Percentiles rank a stretch among this genome's conserved stretches.
Evolutionary conservation across 2,113 vertebrate genomes (phyloP).

Genomic region (Bubalus kerabau): DNA sequence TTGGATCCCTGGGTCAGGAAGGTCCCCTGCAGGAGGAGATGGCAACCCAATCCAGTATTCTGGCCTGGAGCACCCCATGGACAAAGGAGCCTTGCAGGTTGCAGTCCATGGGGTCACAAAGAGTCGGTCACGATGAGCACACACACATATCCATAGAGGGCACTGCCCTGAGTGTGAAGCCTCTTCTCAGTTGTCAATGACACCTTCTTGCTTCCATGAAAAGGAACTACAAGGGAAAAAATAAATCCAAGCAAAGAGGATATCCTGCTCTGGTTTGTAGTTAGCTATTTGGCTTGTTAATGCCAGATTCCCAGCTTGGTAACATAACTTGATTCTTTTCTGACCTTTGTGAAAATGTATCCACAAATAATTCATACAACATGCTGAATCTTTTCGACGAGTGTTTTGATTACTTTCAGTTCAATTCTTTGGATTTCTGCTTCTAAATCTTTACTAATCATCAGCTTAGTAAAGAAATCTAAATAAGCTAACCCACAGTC

Average conservation of each 20-base stretch:
- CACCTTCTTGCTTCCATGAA: neutral
- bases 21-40: neutral
- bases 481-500: neutral
- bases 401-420: neutral
- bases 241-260: neutral
- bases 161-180: neutral
- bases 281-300: neutral
- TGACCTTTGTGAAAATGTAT: neutral
- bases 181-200: neutral
- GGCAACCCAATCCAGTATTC: neutral
- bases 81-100: neutral
- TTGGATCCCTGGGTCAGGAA: neutral
- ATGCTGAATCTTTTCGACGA: neutral
- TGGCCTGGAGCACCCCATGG: neutral
- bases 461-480: neutral
- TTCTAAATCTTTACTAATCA: neutral
- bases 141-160: neutral
- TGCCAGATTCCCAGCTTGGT: neutral
- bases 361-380: neutral
- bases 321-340: neutral
- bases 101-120: neutral
- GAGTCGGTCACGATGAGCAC: neutral
- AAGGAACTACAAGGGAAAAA: neutral
- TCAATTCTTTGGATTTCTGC: neutral
- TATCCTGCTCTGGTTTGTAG: neutral